These are phyloP conservation scores for Otolemur crassicaudatus DNA, from an alignment of 2,797 vertebrate species.

Conservation along the genomic window DNA sequence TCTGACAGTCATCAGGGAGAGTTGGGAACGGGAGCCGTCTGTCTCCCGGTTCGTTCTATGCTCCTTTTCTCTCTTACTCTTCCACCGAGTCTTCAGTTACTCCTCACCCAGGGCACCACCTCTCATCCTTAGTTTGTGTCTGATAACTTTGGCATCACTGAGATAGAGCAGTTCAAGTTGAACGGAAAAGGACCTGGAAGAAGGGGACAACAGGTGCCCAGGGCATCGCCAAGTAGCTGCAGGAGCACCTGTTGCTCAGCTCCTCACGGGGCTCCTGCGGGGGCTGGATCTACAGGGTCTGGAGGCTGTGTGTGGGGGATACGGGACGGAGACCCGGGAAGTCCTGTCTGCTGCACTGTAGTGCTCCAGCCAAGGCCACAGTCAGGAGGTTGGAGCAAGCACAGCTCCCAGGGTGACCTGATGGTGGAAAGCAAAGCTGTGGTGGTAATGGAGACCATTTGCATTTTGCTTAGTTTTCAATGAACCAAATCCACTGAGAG, in stretches of 20 bases:
- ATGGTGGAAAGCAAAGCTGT: neutral
- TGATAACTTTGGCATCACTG: neutral
- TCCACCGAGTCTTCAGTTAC: neutral
- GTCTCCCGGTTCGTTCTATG: neutral
- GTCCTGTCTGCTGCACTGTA: neutral
- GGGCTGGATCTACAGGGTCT: no score
- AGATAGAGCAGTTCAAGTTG: slow-evolving; percentile 40
- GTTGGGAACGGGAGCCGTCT: neutral
- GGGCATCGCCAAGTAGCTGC: slow-evolving; percentile 33
- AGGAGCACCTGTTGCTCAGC: slow-evolving; percentile 49
- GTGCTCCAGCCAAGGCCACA: neutral
- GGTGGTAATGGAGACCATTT: slow-evolving; percentile 14
- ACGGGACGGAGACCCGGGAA: slow-evolving; percentile 10
- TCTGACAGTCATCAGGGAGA: neutral
- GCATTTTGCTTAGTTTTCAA: slow-evolving; percentile 40
- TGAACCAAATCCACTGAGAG: slow-evolving; percentile 17
- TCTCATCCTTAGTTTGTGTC: neutral
- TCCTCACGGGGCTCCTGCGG: neutral
- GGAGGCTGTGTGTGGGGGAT: no score
- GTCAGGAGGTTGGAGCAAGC: neutral
- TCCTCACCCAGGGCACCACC: neutral
- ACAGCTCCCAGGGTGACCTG: neutral
- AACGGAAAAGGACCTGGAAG: neutral
- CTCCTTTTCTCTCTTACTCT: neutral
- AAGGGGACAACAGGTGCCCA: slow-evolving; percentile 2